phyloP scores from a whole-genome alignment of 2,797 vertebrate species.

The Leucoraja ocellata region DNA sequence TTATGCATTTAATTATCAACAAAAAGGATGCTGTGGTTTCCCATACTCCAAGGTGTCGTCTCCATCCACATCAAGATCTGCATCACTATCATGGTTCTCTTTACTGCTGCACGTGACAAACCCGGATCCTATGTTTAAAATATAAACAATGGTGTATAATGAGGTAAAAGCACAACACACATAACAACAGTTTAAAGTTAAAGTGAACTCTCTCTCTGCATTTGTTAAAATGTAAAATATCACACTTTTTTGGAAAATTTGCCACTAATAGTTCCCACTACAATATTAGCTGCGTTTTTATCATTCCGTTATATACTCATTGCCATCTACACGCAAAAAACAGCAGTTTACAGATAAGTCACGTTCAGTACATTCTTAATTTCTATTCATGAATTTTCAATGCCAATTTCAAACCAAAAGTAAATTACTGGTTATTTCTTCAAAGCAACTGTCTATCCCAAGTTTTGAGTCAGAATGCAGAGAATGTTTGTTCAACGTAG shows the following conservation, averaged over 20 bases:
- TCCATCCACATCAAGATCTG: conserved; percentile 92
- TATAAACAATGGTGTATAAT: background rate
- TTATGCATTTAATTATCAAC: conserved; percentile 40
- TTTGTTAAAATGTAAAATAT: background rate
- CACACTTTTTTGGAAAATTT: background rate
- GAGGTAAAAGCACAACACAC: background rate
- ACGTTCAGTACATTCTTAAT: background rate
- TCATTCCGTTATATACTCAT: background rate
- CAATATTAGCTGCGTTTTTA: background rate
- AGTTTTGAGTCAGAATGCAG: no score
- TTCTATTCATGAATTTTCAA: background rate
- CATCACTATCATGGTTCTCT: conserved; percentile 92
- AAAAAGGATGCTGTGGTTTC: conserved; percentile 93
- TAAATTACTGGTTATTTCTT: background rate
- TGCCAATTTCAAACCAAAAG: background rate
- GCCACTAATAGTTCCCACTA: background rate
- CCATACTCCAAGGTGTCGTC: conserved; percentile 97
- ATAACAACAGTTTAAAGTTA: background rate
- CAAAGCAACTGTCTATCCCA: background rate
- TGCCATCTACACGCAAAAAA: background rate
- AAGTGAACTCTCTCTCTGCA: background rate
- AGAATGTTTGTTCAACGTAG: no score
- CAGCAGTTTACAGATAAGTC: background rate
- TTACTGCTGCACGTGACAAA: conserved; percentile 94
- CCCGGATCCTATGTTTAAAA: conserved; percentile 70